These are phyloP conservation scores for Cheilosia impressa DNA, from an alignment of 2,888 invertebrate genomes.

Conservation along the genomic window DNA sequence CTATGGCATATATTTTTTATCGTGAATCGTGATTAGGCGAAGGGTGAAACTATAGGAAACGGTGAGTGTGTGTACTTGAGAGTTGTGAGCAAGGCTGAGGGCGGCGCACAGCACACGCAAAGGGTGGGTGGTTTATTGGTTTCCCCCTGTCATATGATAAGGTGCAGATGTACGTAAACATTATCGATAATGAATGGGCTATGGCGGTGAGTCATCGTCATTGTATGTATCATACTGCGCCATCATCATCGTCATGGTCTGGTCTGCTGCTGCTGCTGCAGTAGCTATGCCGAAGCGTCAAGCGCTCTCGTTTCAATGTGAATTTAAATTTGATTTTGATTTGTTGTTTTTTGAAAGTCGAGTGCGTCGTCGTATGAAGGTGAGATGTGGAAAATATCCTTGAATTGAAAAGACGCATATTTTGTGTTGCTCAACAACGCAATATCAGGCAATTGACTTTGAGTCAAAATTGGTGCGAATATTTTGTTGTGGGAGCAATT, in stretches of 20 bases:
- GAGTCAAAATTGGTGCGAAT: not conserved
- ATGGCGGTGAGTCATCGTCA: slow-evolving; percentile 63
- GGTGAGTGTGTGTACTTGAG: slow-evolving; percentile 40
- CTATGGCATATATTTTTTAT: slow-evolving; percentile 57
- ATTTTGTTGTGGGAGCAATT: not conserved
- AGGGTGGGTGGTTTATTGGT: slow-evolving; percentile 66
- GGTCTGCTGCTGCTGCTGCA: slow-evolving; percentile 17
- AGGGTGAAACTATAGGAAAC: not conserved
- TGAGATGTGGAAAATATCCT: slow-evolving; percentile 45
- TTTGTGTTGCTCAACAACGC: slow-evolving; percentile 3
- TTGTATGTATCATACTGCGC: slow-evolving; percentile 47
- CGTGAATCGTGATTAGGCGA: slow-evolving; percentile 48
- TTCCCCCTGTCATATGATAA: slow-evolving; percentile 47
- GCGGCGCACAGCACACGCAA: slow-evolving; percentile 2
- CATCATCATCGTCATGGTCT: slow-evolving; percentile 42
- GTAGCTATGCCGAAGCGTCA: slow-evolving; percentile 29
- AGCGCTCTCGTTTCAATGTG: slow-evolving; percentile 57
- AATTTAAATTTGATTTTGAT: slow-evolving; percentile 54
- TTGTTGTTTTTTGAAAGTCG: slow-evolving; percentile 52
- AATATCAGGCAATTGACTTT: slow-evolving; percentile 6
- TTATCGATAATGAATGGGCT: slow-evolving; percentile 63
- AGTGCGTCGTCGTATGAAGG: slow-evolving; percentile 42
- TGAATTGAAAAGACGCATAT: slow-evolving; percentile 34
- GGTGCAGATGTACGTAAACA: slow-evolving; percentile 70
- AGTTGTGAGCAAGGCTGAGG: slow-evolving; percentile 35